Evolutionary conservation across 1,140 invertebrate genomes (phyloP).

Genomic region (Pemphigus obesinymphae): DNA sequence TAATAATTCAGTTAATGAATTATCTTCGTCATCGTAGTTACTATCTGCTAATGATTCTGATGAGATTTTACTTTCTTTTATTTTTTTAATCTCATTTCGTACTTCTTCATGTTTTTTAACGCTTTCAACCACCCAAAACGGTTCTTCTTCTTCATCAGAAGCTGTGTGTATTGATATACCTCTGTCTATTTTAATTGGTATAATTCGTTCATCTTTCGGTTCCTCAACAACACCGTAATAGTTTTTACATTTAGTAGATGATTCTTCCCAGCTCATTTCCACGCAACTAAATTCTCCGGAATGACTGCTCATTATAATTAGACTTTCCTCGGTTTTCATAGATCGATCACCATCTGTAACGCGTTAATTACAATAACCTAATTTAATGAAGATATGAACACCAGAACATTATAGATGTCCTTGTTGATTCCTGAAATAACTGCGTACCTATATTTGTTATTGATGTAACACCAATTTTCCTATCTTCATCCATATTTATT

Average conservation of each 20-base stretch:
- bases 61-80: not conserved
- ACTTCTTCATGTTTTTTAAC: constrained; percentile 21
- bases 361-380: constrained; percentile 20
- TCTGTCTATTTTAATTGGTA: constrained; percentile 53
- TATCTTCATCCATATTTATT: not conserved
- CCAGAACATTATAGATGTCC: not conserved
- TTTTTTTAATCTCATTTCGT: constrained; percentile 26
- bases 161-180: constrained; percentile 61
- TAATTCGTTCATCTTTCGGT: constrained; percentile 47
- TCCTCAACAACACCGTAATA: constrained; percentile 54
- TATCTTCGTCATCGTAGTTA: constrained; percentile 14
- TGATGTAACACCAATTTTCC: not conserved
- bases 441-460: not conserved
- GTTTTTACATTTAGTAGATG: constrained; percentile 23
- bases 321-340: constrained; percentile 27
- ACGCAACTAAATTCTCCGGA: constrained; percentile 27
- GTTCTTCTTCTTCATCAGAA: constrained; percentile 56
- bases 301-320: constrained; percentile 16
- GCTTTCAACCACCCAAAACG: constrained; percentile 40
- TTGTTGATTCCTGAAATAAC: not conserved
- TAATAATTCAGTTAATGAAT: constrained; percentile 57
- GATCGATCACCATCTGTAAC: constrained; percentile 30
- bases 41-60: not conserved
- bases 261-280: constrained; percentile 38
- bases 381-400: constrained; percentile 18